These are phyloP conservation scores for Saguinus imperator DNA, from an alignment of 2,113 vertebrate species.

Conservation along the genomic window DNA sequence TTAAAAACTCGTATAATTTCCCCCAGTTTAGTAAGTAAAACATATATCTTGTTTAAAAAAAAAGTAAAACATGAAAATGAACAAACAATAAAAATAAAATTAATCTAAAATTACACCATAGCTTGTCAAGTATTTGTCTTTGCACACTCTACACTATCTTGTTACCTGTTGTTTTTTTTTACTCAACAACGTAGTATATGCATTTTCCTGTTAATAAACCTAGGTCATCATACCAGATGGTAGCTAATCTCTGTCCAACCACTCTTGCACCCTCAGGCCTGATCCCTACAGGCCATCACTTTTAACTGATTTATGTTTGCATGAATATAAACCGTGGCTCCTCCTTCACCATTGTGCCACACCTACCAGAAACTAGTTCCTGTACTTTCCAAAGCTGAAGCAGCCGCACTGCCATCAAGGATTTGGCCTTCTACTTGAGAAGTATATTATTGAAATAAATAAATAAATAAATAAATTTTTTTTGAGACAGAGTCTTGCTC, in stretches of 20 bases:
- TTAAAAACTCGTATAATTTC: background rate
- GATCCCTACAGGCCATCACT: background rate
- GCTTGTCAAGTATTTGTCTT: background rate
- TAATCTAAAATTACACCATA: background rate
- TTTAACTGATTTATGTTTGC: slow-evolving; percentile 9
- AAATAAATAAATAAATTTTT: background rate
- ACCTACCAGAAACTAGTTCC: background rate
- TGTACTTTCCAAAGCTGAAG: background rate
- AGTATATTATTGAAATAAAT: background rate
- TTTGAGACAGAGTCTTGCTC: too few relatives aligned
- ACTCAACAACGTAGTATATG: background rate
- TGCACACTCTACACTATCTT: background rate
- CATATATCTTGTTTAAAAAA: background rate
- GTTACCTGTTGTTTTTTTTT: background rate
- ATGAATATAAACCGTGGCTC: background rate
- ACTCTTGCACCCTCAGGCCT: background rate
- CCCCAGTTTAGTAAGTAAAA: slow-evolving; percentile 11
- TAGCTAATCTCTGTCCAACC: background rate
- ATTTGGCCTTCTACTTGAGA: background rate
- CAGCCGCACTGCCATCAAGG: background rate
- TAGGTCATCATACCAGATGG: background rate
- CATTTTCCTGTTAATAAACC: background rate
- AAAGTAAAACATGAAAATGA: slow-evolving; percentile 17
- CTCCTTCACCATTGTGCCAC: background rate
- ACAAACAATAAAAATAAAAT: background rate